Conservation (phyloP, 2,888 invertebrate genomes). For the Rapana venosa region DNA sequence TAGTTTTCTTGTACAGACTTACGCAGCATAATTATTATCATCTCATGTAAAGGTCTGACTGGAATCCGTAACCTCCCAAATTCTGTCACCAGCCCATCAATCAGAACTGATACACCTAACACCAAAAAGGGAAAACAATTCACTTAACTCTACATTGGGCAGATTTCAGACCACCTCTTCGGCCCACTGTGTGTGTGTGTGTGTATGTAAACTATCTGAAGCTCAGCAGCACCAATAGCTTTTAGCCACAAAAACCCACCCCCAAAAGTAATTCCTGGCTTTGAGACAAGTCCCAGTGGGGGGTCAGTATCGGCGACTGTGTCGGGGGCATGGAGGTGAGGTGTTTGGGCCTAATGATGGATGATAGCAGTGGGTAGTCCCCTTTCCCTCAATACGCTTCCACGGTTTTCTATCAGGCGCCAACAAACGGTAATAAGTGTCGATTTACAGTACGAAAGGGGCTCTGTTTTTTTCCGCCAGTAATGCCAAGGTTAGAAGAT, state of each 20-base stretch:
- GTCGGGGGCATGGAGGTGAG: not conserved
- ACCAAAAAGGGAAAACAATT: too few species aligned
- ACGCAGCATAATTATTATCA: not conserved
- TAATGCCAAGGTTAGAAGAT: not conserved
- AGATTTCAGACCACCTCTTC: too few species aligned
- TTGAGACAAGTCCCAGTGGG: too few species aligned
- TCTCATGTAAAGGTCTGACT: not conserved
- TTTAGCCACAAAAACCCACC: too few species aligned
- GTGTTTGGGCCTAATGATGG: not conserved
- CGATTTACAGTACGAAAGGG: not conserved
- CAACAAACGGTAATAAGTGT: not conserved
- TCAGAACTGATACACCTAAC: not conserved
- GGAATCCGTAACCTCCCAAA: not conserved
- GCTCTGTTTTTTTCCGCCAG: not conserved
- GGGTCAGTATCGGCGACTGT: not conserved
- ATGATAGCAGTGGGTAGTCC: not conserved
- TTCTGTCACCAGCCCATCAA: not conserved
- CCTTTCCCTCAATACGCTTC: not conserved
- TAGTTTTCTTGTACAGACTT: not conserved
- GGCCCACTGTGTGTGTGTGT: too few species aligned
- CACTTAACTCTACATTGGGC: too few species aligned
- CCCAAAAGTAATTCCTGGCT: too few species aligned
- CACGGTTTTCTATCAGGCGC: not conserved
- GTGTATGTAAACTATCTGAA: too few species aligned
- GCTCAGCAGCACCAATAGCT: too few species aligned